These are phyloP conservation scores for Sparus aurata DNA, from an alignment of 2,797 vertebrate species.

Conservation along the genomic window DNA sequence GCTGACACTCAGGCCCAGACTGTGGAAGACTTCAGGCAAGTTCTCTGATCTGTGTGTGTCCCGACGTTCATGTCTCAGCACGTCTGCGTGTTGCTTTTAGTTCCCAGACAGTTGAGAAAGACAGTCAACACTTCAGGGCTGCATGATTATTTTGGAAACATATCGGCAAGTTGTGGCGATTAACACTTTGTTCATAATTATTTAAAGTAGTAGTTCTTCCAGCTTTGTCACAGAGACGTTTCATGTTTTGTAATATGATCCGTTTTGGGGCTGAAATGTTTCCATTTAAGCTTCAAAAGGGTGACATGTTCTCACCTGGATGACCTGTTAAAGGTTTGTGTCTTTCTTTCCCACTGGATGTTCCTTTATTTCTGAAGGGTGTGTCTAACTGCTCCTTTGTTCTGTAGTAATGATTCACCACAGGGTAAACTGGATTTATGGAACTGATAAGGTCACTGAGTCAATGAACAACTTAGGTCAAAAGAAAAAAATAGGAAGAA, in stretches of 20 bases:
- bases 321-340: background rate
- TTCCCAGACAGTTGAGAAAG: slow-evolving; percentile 3
- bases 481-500: background rate
- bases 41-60: slow-evolving; percentile 21
- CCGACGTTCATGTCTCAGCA: slow-evolving; percentile 27
- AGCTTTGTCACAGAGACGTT: background rate
- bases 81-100: background rate
- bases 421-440: background rate
- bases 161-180: background rate
- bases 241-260: background rate
- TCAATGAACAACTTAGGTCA: background rate
- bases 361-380: background rate
- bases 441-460: background rate
- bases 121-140: slow-evolving; percentile 4
- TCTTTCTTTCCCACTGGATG: background rate
- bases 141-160: background rate
- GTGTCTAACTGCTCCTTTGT: background rate
- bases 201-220: background rate
- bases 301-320: background rate
- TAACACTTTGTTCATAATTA: background rate
- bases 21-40: slow-evolving; percentile 87
- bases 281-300: background rate
- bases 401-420: slow-evolving; percentile 6
- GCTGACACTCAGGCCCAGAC: slow-evolving; percentile 81
- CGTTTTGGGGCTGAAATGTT: background rate